A percentile compares a stretch with the other conserved stretches of the same genome.
These are phyloP conservation scores for Apodemia hepburni DNA, from an alignment of 2,888 invertebrate species.

Conservation along the genomic window DNA sequence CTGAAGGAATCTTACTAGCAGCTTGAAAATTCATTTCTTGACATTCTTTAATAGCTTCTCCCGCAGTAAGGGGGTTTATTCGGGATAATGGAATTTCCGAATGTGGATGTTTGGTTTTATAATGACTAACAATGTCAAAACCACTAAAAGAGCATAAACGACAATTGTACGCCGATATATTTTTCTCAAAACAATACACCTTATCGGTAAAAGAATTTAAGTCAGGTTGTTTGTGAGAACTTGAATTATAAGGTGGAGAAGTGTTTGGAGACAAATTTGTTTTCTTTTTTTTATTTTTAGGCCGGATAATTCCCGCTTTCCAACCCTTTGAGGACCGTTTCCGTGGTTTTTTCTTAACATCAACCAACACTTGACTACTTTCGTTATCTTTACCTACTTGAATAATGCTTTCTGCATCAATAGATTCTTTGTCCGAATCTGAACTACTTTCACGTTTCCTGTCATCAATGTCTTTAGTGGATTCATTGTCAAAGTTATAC, in stretches of 20 bases:
- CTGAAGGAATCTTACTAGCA: constrained; percentile 51
- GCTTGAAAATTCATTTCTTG: constrained; percentile 56
- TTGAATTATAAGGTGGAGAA: constrained; percentile 10
- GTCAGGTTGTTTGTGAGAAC: constrained; percentile 33
- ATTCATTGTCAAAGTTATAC: constrained; percentile 61
- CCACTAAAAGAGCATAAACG: constrained; percentile 81
- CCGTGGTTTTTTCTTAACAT: constrained; percentile 54
- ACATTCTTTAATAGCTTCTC: constrained; percentile 77
- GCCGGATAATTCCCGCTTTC: constrained; percentile 60
- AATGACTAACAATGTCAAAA: constrained; percentile 83
- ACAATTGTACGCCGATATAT: constrained; percentile 69
- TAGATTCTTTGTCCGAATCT: constrained; percentile 55
- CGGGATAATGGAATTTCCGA: constrained; percentile 84
- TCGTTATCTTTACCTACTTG: not conserved
- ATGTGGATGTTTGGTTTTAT: constrained; percentile 81
- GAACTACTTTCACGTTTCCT: constrained; percentile 40
- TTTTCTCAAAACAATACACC: constrained; percentile 61
- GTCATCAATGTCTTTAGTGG: constrained; percentile 47
- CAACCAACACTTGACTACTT: constrained; percentile 46
- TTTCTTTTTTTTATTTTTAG: constrained; percentile 56
- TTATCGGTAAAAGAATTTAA: constrained; percentile 59
- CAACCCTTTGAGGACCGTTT: constrained; percentile 37
- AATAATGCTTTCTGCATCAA: constrained; percentile 22
- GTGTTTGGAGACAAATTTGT: constrained; percentile 29
- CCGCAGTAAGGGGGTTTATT: constrained; percentile 72